These are phyloP conservation scores for Bombus soroeensis DNA, from an alignment of 1,140 invertebrate genomes.

Conservation along the genomic window DNA sequence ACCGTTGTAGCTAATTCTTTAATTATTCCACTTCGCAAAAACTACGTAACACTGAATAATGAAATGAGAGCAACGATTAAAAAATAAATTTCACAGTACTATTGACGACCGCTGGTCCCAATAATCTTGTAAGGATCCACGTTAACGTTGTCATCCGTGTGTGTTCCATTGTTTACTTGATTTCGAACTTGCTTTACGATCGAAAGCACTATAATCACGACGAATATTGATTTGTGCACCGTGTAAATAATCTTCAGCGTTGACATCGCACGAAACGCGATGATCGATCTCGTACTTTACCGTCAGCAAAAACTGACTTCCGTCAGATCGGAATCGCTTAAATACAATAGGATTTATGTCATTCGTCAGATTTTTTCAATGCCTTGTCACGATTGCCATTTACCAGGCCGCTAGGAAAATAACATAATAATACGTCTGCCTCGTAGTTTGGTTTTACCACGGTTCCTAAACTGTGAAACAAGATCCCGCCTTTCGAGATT, in stretches of 20 bases:
- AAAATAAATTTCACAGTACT: conserved; percentile 8
- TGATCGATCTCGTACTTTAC: background rate
- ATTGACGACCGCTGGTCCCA: background rate
- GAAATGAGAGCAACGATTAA: background rate
- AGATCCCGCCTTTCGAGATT: conserved; percentile 40
- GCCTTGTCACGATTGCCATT: conserved; percentile 79
- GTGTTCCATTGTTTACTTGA: background rate
- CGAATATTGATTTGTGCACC: conserved; percentile 27
- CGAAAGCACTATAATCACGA: conserved; percentile 27
- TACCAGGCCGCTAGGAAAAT: conserved; percentile 36
- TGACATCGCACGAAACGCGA: conserved; percentile 2
- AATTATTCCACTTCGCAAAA: too few species aligned
- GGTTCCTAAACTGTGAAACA: background rate
- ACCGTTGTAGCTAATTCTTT: too few species aligned
- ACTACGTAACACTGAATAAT: background rate
- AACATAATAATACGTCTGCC: conserved; percentile 55
- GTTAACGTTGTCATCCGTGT: background rate
- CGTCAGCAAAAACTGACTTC: conserved; percentile 33
- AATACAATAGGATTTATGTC: conserved; percentile 79
- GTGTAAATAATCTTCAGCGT: background rate
- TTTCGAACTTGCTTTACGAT: background rate
- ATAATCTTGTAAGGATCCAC: conserved; percentile 36
- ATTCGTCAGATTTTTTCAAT: conserved; percentile 70
- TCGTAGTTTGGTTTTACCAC: background rate
- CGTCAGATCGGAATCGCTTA: conserved; percentile 65